Conservation (phyloP, 2,888 invertebrate species). For the Euzophera pinguis region DNA sequence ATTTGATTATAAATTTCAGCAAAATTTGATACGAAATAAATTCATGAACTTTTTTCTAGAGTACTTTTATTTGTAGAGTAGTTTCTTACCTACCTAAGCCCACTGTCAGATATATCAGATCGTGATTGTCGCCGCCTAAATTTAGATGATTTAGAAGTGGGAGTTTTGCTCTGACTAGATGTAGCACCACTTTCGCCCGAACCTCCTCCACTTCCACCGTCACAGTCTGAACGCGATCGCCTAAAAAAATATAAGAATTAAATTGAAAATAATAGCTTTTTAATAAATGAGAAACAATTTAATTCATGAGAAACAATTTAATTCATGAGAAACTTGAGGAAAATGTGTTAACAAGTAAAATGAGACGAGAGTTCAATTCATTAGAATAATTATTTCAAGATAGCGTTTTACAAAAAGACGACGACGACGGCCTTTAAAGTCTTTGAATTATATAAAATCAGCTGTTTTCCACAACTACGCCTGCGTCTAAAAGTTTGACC, state of each 20-base stretch:
- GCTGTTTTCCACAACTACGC: no score
- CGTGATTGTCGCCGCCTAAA: slow-evolving; percentile 61
- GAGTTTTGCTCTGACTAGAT: slow-evolving; percentile 63
- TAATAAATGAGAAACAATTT: no score
- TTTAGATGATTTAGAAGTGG: slow-evolving; percentile 54
- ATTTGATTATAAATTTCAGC: not conserved
- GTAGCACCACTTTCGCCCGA: slow-evolving; percentile 72
- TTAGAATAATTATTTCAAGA: no score
- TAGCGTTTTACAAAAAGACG: no score
- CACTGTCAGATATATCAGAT: slow-evolving; percentile 52
- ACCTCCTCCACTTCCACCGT: slow-evolving; percentile 65
- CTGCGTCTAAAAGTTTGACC: no score
- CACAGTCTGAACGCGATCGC: slow-evolving; percentile 59
- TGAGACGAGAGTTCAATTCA: no score
- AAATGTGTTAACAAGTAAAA: no score
- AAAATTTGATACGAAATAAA: not conserved
- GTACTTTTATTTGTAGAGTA: not conserved
- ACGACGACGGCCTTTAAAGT: no score
- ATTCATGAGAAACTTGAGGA: no score
- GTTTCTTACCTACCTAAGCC: slow-evolving; percentile 46
- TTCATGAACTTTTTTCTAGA: not conserved
- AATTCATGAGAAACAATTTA: no score
- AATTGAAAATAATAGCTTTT: not conserved
- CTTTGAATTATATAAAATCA: no score
- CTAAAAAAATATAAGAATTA: slow-evolving; percentile 28